A percentile compares a stretch with the other conserved stretches of the same genome.
Conservation (phyloP, 2,888 invertebrate genomes). For the Eristalis intricaria region DNA sequence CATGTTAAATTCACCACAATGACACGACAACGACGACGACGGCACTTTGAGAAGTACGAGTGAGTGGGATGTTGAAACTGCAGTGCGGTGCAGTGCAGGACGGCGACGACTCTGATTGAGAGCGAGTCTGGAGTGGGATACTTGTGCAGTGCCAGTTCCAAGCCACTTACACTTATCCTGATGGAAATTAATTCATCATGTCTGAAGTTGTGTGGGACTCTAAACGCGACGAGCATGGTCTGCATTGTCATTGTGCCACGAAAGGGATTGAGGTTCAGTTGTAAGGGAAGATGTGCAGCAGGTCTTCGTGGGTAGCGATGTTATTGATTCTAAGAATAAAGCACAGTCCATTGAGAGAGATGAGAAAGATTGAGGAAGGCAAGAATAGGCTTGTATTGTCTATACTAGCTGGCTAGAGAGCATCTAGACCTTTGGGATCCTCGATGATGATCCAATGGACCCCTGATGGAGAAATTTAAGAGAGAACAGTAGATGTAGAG, state of each 20-base stretch:
- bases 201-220: conserved; percentile 26
- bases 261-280: neutral
- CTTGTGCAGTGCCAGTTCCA: conserved; percentile 23
- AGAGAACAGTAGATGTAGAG: too few species aligned
- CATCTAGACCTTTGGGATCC: too few species aligned
- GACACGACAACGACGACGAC: conserved; percentile 23
- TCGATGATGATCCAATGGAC: too few species aligned
- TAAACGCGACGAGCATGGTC: too few species aligned
- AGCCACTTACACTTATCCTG: conserved; percentile 62
- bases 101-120: conserved; percentile 43
- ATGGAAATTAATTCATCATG: conserved; percentile 69
- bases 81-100: neutral
- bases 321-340: too few species aligned
- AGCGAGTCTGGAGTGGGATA: conserved; percentile 10
- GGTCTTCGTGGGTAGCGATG: too few species aligned
- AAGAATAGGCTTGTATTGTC: too few species aligned
- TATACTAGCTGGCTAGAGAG: too few species aligned
- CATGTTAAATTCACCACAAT: conserved; percentile 46
- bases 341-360: too few species aligned
- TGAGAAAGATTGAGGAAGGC: too few species aligned
- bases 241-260: neutral
- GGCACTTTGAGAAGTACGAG: neutral
- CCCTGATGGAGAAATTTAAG: too few species aligned
- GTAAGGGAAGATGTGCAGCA: too few species aligned
- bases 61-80: neutral